Percentiles rank a stretch among this genome's conserved stretches.
Conservation (phyloP, 2,888 invertebrate genomes). For the Drosophila longiperda region DNA sequence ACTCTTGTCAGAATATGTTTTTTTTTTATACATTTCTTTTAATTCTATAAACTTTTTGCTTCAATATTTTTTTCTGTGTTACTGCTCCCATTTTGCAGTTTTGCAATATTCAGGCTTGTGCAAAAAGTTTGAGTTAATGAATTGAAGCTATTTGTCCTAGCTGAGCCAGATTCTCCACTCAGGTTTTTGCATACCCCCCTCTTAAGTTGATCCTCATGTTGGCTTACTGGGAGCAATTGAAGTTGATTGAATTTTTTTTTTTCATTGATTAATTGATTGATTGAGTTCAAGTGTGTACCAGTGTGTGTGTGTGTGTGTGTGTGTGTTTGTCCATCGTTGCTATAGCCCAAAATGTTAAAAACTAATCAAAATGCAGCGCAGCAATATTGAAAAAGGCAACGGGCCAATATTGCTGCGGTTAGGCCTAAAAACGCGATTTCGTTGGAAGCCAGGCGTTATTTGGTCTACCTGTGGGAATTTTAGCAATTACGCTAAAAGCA, state of each 20-base stretch:
- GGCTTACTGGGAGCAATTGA: conserved; percentile 61
- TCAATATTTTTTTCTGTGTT: conserved; percentile 12
- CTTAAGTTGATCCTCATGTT: conserved; percentile 42
- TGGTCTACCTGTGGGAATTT: conserved; percentile 74
- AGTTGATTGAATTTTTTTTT: conserved; percentile 75
- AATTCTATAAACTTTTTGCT: neutral
- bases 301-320: conserved; percentile 3
- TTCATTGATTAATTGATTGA: conserved; percentile 76
- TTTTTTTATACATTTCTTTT: neutral
- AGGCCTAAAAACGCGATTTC: conserved; percentile 55
- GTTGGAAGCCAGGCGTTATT: conserved; percentile 43
- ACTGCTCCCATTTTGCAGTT: conserved; percentile 40
- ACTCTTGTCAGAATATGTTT: too few species aligned
- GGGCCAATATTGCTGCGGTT: conserved; percentile 62
- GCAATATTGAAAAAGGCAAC: conserved; percentile 70
- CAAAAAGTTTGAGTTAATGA: conserved; percentile 72
- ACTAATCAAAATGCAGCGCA: conserved; percentile 73
- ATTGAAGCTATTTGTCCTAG: conserved; percentile 56
- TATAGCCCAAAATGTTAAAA: conserved; percentile 61
- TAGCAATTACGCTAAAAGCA: conserved; percentile 82
- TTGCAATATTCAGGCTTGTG: conserved; percentile 58
- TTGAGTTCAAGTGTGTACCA: conserved; percentile 54
- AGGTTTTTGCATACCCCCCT: conserved; percentile 19
- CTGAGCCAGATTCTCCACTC: conserved; percentile 13
- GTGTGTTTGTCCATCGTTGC: conserved; percentile 14